Conservation (phyloP, 2,113 vertebrate genomes). For the Neotragus moschatus region DNA sequence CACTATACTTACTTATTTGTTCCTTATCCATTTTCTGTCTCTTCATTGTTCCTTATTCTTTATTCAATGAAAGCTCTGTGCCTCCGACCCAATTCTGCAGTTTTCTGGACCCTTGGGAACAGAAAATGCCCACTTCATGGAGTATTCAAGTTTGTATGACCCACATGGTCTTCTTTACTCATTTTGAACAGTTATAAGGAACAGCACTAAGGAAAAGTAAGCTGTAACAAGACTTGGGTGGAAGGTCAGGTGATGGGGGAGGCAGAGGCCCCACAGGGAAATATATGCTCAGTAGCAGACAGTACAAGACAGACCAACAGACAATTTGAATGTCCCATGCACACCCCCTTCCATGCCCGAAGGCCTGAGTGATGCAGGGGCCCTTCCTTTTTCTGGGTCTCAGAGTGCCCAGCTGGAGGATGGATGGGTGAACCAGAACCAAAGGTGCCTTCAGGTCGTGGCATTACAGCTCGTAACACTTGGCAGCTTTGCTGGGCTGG, state of each 20-base stretch:
- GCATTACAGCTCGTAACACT: rapidly evolving
- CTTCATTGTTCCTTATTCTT: not conserved
- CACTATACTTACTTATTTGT: not conserved
- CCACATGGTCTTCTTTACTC: not conserved
- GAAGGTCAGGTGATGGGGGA: not conserved
- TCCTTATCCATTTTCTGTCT: not conserved
- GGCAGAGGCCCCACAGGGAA: rapidly evolving
- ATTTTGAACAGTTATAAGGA: not conserved
- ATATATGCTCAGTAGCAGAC: not conserved
- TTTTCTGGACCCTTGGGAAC: not conserved
- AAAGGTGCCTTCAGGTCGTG: not conserved
- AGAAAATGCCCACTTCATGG: not conserved
- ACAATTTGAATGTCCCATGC: not conserved
- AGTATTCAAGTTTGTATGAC: not conserved
- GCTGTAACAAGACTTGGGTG: not conserved
- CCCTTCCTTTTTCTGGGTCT: not conserved
- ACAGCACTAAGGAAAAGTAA: not conserved
- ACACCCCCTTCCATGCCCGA: rapidly evolving
- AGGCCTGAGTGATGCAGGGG: not conserved
- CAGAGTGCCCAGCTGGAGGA: not conserved
- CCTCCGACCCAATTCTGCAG: not conserved
- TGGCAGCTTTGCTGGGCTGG: not conserved
- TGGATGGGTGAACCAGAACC: not conserved
- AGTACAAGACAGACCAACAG: not conserved
- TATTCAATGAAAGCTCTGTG: rapidly evolving